Base-by-base conservation (phyloP, 1,140 invertebrate genomes). In the Diorhabda sublineata region DNA sequence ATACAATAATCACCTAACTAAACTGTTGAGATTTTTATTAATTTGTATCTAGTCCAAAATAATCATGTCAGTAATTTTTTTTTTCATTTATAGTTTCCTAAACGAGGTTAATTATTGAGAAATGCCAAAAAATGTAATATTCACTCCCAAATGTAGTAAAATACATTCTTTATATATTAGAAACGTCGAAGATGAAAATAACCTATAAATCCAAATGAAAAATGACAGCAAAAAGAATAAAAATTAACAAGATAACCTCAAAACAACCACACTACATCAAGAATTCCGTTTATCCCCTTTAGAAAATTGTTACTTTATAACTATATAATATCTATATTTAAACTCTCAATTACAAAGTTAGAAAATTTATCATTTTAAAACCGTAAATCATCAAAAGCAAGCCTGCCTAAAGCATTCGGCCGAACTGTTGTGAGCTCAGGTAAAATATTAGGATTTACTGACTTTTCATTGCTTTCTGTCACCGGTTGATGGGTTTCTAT, bases 391-490 rank as follows among this genome's bases (percentile, higher is more conserved):
- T 26, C 47, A 52, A 52, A 52, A 52, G 47, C 47, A n/a, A 52
- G 47, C 2, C 26, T 52, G 47, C 47, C 47, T n/a, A 52, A 52
- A 52, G 47, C 47, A 52, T 4, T 6, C 47, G 47, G 47, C n/a
- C 47, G 6, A 3, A 8, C 47, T 26, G 26, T 26, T 26, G 26
- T 26, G 47, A 52, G 47, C 6, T n/a, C 47, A 52, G 47, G 47
- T 52, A 52, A 52, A 52, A 52, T 52, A 8, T 52, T 52, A 52
- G 47, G n/a, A 52, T 52, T 52, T 52, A 52, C 47, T 52, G 47
- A 52, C 47, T 52, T 52, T 52, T 52, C 47, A 52, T 52, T 6
- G 6, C 47, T 52, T 52, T 6, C 47, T 52, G 47, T 52, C 47
- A 52, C n/a, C n/a, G 47, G 47, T 52, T 52, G 47, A 52, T 52